These are phyloP conservation scores for Apodemia zela DNA, from an alignment of 2,888 invertebrate species.

Conservation along the genomic window DNA sequence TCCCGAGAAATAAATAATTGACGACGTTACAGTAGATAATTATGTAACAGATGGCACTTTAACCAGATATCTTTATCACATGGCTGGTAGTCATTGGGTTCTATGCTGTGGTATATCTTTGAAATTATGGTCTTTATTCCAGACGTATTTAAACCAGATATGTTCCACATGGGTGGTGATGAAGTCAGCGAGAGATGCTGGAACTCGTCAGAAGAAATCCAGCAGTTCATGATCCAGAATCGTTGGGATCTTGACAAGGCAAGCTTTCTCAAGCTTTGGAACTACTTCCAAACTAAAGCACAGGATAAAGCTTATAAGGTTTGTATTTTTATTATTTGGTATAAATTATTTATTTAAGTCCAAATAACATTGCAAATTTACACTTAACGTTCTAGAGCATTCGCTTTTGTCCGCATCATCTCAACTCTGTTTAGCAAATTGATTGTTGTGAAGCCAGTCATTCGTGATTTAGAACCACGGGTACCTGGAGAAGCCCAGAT, in stretches of 20 bases:
- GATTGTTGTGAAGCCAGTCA: too few relatives aligned
- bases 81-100: too few relatives aligned
- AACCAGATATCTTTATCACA: too few relatives aligned
- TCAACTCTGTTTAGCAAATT: too few relatives aligned
- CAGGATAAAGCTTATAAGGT: conserved; percentile 79
- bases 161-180: conserved; percentile 95
- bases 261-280: conserved; percentile 86
- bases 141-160: conserved; percentile 84
- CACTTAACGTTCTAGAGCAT: neutral
- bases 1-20: too few relatives aligned
- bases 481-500: too few relatives aligned
- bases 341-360: neutral
- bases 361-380: neutral
- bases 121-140: conserved; percentile 26
- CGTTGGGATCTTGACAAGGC: conserved; percentile 81
- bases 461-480: too few relatives aligned
- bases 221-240: conserved; percentile 83
- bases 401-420: too few relatives aligned
- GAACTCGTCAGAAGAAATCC: conserved; percentile 85
- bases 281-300: conserved; percentile 86
- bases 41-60: too few relatives aligned
- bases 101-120: neutral
- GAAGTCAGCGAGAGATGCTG: conserved; percentile 87
- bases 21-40: too few relatives aligned
- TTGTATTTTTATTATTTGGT: conserved; percentile 8